phyloP scores from a whole-genome alignment of 2,113 vertebrate genomes.

The Egretta garzetta region DNA sequence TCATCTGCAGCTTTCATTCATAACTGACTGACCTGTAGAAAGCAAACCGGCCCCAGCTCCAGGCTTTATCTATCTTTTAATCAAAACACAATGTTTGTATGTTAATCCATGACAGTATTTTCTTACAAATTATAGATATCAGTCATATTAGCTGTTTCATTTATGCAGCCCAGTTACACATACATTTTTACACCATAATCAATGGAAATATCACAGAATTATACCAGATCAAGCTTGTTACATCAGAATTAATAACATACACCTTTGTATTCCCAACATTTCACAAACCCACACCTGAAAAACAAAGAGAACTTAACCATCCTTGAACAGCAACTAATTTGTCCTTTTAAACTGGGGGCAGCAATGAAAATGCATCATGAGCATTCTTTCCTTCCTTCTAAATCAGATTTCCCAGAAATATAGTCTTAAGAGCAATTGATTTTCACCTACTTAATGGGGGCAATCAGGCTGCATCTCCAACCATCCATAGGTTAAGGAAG shows the following conservation, averaged over 20 bases:
- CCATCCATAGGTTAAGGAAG: neutral
- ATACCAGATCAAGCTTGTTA: neutral
- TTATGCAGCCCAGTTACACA: neutral
- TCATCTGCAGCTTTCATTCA: conserved; percentile 41
- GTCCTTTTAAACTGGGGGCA: neutral
- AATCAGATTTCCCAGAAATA: neutral
- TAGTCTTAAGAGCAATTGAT: neutral
- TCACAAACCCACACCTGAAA: neutral
- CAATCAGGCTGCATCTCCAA: neutral
- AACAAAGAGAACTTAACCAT: neutral
- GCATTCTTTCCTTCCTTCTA: neutral
- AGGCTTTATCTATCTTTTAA: neutral
- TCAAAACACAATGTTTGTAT: neutral
- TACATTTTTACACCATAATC: neutral
- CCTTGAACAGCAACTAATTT: neutral
- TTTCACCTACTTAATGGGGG: neutral
- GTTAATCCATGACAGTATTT: neutral
- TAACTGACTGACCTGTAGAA: neutral
- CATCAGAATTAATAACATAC: neutral
- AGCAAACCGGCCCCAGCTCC: neutral
- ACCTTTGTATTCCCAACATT: neutral
- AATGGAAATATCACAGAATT: neutral
- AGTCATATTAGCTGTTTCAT: neutral
- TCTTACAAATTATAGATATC: neutral
- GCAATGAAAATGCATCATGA: neutral